Conservation (phyloP, 1,140 invertebrate genomes). For the Apis laboriosa region DNA sequence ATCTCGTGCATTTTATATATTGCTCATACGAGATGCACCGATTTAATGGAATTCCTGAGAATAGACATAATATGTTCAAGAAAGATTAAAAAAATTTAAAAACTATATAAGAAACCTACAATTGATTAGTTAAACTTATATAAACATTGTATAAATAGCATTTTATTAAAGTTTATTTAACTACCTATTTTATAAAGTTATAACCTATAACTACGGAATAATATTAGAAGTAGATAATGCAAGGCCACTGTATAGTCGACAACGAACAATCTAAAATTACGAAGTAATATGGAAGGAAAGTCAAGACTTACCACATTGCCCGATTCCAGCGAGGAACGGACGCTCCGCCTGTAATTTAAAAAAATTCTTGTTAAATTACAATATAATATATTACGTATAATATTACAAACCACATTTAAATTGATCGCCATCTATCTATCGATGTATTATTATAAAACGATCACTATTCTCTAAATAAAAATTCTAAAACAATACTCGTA, state of each 20-base stretch:
- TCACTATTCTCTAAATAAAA: not conserved
- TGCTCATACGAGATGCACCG: not conserved
- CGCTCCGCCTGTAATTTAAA: conserved; percentile 59
- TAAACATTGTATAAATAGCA: not conserved
- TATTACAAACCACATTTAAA: not conserved
- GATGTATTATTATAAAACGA: not conserved
- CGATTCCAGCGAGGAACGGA: conserved; percentile 24
- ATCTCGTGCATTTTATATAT: not conserved
- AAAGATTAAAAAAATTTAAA: not conserved
- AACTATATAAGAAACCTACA: too few species aligned
- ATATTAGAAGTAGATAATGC: not conserved
- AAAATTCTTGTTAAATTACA: not conserved
- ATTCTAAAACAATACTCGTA: not conserved
- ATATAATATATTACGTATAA: not conserved
- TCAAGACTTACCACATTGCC: conserved; percentile 55
- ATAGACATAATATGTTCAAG: not conserved
- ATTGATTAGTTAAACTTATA: not conserved
- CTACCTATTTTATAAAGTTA: not conserved
- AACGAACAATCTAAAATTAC: conserved; percentile 22
- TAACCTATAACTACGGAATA: not conserved
- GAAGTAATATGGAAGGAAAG: conserved; percentile 26
- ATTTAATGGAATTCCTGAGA: not conserved
- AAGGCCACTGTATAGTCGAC: not conserved
- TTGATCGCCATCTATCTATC: not conserved
- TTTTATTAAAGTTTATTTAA: not conserved